A percentile compares a stretch with the other conserved stretches of the same genome.
phyloP scores from a whole-genome alignment of 2,888 invertebrate genomes.

The Drosophila subquinaria region DNA sequence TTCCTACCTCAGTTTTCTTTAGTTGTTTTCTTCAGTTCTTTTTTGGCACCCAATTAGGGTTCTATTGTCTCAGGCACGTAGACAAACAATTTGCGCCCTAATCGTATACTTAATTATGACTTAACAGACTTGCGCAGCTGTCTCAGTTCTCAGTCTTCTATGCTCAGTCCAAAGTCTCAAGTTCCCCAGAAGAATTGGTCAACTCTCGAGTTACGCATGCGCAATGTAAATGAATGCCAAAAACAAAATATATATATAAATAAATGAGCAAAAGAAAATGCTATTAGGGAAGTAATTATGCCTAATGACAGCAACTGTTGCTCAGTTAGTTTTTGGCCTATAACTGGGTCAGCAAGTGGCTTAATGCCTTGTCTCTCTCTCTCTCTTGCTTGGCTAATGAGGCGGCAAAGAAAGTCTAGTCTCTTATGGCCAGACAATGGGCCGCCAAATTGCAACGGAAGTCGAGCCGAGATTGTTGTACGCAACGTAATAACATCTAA shows the following conservation, averaged over 20 bases:
- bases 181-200: slow-evolving; percentile 10
- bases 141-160: slow-evolving; percentile 1
- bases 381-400: slow-evolving; percentile 41
- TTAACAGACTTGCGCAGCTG: slow-evolving; percentile 42
- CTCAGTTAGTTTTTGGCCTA: slow-evolving; percentile 12
- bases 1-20: slow-evolving; percentile 31
- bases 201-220: slow-evolving; percentile 60
- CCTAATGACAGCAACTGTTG: slow-evolving; percentile 61
- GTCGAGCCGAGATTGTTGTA: slow-evolving; percentile 40
- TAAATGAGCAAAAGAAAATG: slow-evolving; percentile 30
- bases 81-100: slow-evolving; percentile 47
- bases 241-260: slow-evolving; percentile 14
- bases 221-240: slow-evolving; percentile 59
- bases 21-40: slow-evolving; percentile 1
- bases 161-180: slow-evolving; percentile 8
- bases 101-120: slow-evolving; percentile 67
- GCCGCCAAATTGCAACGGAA: slow-evolving; percentile 53
- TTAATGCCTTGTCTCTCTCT: slow-evolving; percentile 24
- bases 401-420: slow-evolving; percentile 50
- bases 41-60: slow-evolving; percentile 57
- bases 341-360: slow-evolving; percentile 66
- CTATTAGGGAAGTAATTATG: slow-evolving; percentile 68
- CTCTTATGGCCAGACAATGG: slow-evolving; percentile 32
- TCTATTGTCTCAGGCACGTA: slow-evolving; percentile 42
- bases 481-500: slow-evolving; percentile 31